phyloP scores from a whole-genome alignment of 2,113 vertebrate species.

The Pteropus alecto region DNA sequence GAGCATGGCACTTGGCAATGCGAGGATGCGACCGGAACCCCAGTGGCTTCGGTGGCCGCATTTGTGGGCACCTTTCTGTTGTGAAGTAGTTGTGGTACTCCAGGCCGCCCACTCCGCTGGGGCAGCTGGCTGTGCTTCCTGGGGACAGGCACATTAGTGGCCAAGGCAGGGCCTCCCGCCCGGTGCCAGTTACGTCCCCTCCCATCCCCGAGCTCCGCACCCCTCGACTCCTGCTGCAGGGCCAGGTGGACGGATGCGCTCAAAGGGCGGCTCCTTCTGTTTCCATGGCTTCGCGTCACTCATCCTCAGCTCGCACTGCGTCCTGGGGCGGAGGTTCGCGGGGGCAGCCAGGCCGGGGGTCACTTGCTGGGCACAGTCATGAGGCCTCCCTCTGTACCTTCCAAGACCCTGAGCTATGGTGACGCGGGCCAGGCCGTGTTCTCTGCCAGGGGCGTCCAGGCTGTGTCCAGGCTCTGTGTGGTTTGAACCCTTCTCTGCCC shows the following conservation, averaged over 20 bases:
- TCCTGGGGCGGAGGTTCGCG: too few relatives aligned
- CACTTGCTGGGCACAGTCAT: background rate
- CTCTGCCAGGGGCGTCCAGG: background rate
- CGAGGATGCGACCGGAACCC: background rate
- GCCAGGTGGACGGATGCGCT: background rate
- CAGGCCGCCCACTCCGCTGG: background rate
- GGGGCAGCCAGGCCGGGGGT: too few relatives aligned
- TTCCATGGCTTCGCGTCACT: background rate
- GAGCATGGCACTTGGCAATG: background rate
- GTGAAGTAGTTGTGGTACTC: background rate
- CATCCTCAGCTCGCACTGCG: too few relatives aligned
- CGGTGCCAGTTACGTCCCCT: too few relatives aligned
- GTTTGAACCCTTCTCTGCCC: background rate
- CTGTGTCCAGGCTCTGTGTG: background rate
- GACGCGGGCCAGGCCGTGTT: fast-evolving
- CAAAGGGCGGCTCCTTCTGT: too few relatives aligned
- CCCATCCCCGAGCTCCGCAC: too few relatives aligned
- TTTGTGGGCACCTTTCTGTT: background rate
- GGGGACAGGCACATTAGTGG: background rate
- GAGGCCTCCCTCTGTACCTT: fast-evolving
- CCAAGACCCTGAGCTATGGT: background rate
- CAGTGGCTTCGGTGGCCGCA: background rate
- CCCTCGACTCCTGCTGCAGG: background rate
- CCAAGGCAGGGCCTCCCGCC: too few relatives aligned
- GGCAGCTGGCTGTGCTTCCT: background rate